Base-by-base conservation (phyloP, 2,113 vertebrate genomes). In the Sorex fumeus region DNA sequence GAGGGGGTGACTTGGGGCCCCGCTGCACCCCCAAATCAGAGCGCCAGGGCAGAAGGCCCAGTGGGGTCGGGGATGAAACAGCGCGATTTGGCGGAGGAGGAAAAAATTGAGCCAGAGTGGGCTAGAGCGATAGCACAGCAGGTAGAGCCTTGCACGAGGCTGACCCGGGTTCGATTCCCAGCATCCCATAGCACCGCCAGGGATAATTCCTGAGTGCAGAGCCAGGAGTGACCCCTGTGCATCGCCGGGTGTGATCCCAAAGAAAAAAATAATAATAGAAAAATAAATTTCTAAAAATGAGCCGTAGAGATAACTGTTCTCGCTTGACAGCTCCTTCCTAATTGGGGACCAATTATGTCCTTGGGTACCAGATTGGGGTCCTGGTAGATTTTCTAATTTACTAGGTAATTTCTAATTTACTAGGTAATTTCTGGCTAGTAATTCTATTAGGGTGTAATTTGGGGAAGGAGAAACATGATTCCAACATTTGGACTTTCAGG, bases 291-390 rank as follows among this genome's bases (percentile, higher is more conserved):
- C n/a, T n/a, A n/a, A n/a, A n/a, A 87, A 90, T 76, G 74, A 83
- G 87, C 69, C 4, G 7, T 91, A 95, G 91, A 97, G 96, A 94
- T 97, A 96, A 97, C 95, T 95, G 93, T 96, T 97, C 97, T 0
- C 93, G 27, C 97, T 97, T 97, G 97, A 97, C 97, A 98, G 97
- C 97, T 97, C 53, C 97, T 98, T 98, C 97, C 97, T 98, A 98
- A 98, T 98, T 98, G 98, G 97, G 97, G 97, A 95, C 97, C 97
- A 98, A 94, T 98, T 98, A 98, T 97, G 95, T 97, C 97, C 96
- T 98, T 95, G 95, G 97, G 97, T 97, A 97, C 95, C 95, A 98
- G 97, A 97, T 95, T 97, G 97, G 97, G 97, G 97, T 97, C 97
- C 97, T 97, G 80, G 97, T 96, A 97, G 97, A 97, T 97, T 97